phyloP scores from a whole-genome alignment of 1,140 invertebrate genomes.

The Drosophila kanapiae region DNA sequence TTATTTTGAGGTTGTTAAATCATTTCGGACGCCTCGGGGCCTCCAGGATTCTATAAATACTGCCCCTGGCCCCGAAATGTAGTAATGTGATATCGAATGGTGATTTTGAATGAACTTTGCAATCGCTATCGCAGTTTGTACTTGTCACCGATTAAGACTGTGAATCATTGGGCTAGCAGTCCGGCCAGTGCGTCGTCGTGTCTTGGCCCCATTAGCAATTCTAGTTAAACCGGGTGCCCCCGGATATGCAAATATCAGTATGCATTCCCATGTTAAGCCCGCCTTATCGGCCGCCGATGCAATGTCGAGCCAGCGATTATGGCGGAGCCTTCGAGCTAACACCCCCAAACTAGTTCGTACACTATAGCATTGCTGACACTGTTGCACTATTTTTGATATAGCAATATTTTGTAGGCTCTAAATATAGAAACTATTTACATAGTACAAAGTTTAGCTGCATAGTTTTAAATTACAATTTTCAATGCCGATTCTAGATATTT shows the following conservation, averaged over 20 bases:
- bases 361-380: background rate
- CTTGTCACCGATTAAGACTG: background rate
- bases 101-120: conserved; percentile 13
- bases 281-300: conserved; percentile 36
- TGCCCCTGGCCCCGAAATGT: background rate
- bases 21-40: conserved; percentile 5
- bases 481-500: background rate
- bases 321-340: conserved; percentile 4
- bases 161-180: conserved; percentile 3
- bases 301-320: conserved; percentile 34
- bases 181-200: background rate
- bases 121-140: background rate
- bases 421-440: background rate
- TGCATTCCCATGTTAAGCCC: conserved; percentile 25
- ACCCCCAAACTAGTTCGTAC: conserved; percentile 20
- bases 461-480: background rate
- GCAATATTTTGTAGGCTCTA: background rate
- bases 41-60: conserved; percentile 26
- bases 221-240: conserved; percentile 12
- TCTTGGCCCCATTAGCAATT: conserved; percentile 19
- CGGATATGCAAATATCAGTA: conserved; percentile 41
- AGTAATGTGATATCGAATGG: conserved; percentile 15
- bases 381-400: background rate
- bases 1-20: conserved; percentile 36
- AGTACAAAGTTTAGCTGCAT: no score